Conservation (phyloP, 2,888 invertebrate genomes). For the Alitta virens region DNA sequence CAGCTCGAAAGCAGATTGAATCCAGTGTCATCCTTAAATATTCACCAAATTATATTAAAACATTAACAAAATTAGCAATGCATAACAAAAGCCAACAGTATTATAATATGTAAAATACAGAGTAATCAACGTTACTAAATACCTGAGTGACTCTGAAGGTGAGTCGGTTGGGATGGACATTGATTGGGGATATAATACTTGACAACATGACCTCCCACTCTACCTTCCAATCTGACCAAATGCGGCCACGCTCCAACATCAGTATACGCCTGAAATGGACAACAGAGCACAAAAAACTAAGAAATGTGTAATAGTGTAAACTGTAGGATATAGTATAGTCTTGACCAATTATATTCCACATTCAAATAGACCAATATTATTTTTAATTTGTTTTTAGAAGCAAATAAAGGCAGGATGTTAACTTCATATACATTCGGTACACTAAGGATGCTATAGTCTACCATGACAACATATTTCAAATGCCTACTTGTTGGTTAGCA, state of each 20-base stretch:
- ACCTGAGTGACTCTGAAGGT: constrained; percentile 76
- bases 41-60: too few relatives aligned
- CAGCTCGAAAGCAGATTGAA: constrained; percentile 61
- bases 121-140: constrained; percentile 28
- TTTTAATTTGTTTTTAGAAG: too few relatives aligned
- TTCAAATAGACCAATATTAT: too few relatives aligned
- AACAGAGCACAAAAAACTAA: too few relatives aligned
- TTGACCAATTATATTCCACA: too few relatives aligned
- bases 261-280: constrained; percentile 67
- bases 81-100: too few relatives aligned
- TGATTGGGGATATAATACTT: constrained; percentile 70
- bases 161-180: constrained; percentile 65
- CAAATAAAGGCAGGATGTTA: not conserved
- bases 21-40: constrained; percentile 18
- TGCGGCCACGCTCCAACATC: constrained; percentile 69
- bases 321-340: too few relatives aligned
- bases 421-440: not conserved
- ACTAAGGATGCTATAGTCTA: not conserved
- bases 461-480: not conserved
- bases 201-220: constrained; percentile 75
- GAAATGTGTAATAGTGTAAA: too few relatives aligned
- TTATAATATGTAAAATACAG: not conserved
- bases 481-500: constrained; percentile 68
- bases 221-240: constrained; percentile 73
- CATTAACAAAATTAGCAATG: not conserved